Base-by-base conservation (phyloP, 2,797 vertebrate species). In the Poecilia picta region DNA sequence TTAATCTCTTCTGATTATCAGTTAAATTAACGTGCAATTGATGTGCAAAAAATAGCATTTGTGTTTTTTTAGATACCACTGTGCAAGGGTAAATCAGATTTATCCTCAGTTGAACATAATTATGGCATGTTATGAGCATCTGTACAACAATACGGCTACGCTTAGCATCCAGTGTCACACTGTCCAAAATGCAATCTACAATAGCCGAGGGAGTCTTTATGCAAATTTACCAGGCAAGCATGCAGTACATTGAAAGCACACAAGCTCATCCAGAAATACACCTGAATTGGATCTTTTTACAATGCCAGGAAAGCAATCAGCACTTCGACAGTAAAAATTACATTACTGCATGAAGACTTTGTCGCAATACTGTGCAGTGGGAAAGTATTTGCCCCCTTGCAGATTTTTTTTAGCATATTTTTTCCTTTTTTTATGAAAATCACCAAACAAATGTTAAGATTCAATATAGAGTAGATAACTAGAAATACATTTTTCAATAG, bases 81-180 rank as follows among this genome's bases (percentile, higher is more conserved):
- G 6, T 59, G 73, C 36, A 36, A 36, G 2, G 31, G 3, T 12
- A 39, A 53, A n/a, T 53, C 51, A n/a, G 55, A 41, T 55, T 36
- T n/a, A 8, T 41, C 36, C n/a, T 12, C 41, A 46, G 16, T 59
- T 62, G 15, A 59, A 62, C 7, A 46, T 75, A 46, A 25, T n/a
- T 45, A 23, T 62, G 8, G 18, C 5, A 39, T 68, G 28, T 66
- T 36, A n/a, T 76, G 45, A 33, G 41, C 28, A 74, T 85, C 75
- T 83, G 79, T 74, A 77, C 79, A 87, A 80, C 81, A 90, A 80
- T 80, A 84, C 68, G 20, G 46, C n/a, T 51, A 53, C 74, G 85
- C 66, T 83, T 43, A 79, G 72, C 25, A 31, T 77, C 72, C 7
- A 82, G 76, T 43, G 53, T 78, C 78, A 86, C 73, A 91, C 25